A percentile compares a stretch with the other conserved stretches of the same genome.
These are phyloP conservation scores for Tympanuchus pallidicinctus DNA, from an alignment of 2,113 vertebrate genomes.

Conservation along the genomic window DNA sequence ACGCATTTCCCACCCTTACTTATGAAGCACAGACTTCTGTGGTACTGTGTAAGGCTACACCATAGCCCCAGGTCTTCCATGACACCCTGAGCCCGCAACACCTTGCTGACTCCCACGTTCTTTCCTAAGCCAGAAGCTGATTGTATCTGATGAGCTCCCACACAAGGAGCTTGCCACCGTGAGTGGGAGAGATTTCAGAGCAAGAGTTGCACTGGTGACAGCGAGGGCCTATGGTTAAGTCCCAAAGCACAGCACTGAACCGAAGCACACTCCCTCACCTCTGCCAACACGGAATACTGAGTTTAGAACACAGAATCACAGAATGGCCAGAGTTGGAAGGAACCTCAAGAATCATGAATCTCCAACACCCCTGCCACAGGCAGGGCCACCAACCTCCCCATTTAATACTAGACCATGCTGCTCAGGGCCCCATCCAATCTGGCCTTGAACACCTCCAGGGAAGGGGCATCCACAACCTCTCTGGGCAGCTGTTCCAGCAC, in stretches of 20 bases:
- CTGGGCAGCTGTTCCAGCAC: too few relatives aligned
- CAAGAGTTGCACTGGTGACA: background rate
- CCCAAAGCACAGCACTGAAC: background rate
- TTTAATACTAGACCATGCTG: too few relatives aligned
- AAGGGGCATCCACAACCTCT: too few relatives aligned
- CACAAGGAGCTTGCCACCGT: background rate
- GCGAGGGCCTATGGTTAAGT: fast-evolving
- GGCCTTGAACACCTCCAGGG: too few relatives aligned
- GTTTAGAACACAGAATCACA: background rate
- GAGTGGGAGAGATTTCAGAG: background rate
- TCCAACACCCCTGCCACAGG: too few relatives aligned
- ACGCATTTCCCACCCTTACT: background rate
- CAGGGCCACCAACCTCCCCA: too few relatives aligned
- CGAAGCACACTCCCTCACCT: background rate
- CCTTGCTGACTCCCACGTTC: fast-evolving
- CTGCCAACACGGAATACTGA: fast-evolving
- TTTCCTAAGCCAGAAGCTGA: background rate
- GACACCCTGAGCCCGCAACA: background rate
- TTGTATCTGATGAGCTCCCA: fast-evolving
- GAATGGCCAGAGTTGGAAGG: too few relatives aligned
- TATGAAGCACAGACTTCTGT: background rate
- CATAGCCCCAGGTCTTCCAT: background rate
- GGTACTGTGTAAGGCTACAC: background rate
- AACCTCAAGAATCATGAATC: too few relatives aligned
- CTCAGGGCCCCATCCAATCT: too few relatives aligned